Evolutionary conservation across 2,797 vertebrate species (phyloP).

Genomic region (Schizopygopsis pylzovi): DNA sequence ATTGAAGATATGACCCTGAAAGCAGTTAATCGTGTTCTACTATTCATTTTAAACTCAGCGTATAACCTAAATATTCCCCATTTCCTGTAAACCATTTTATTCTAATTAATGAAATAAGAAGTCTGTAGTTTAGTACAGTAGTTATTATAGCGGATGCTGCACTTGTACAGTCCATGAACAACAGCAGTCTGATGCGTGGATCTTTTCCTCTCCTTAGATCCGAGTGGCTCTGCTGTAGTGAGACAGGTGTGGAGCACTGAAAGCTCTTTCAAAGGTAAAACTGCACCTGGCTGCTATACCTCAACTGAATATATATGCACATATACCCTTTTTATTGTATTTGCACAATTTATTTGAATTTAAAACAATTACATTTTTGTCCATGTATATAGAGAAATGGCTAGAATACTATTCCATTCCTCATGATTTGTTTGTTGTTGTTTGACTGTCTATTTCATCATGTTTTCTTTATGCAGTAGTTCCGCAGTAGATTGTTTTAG

Average conservation of each 20-base stretch:
- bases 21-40: background rate
- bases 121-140: background rate
- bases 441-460: background rate
- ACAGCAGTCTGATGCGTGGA: conserved; percentile 36
- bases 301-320: background rate
- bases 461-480: background rate
- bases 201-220: conserved; percentile 61
- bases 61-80: background rate
- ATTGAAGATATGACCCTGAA: background rate
- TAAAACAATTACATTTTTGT: background rate
- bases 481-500: background rate
- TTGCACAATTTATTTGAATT: background rate
- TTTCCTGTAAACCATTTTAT: background rate
- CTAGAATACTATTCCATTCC: background rate
- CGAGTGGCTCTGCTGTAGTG: conserved; percentile 58
- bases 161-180: conserved; percentile 68
- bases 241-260: conserved; percentile 71
- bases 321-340: background rate
- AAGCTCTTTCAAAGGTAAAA: conserved; percentile 50
- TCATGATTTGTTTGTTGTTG: background rate
- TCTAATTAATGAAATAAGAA: background rate
- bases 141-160: conserved; percentile 74
- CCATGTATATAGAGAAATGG: background rate
- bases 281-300: background rate
- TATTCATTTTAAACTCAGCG: background rate